These are phyloP conservation scores for Halictus rubicundus DNA, from an alignment of 1,140 invertebrate genomes.

Conservation along the genomic window DNA sequence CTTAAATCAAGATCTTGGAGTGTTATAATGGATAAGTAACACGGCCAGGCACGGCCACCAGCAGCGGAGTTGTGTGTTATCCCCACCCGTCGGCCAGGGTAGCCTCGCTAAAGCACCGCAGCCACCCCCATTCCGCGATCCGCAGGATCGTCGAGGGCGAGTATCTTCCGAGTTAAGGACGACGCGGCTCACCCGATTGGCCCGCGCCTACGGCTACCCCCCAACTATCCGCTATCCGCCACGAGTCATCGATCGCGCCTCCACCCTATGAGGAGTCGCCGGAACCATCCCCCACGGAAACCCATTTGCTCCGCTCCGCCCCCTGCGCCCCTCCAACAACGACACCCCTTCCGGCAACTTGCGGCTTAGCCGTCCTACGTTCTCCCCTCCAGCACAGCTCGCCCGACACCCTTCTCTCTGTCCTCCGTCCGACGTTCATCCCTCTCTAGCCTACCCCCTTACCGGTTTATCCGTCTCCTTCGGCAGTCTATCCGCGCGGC, in stretches of 20 bases:
- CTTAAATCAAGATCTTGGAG: slow-evolving; percentile 82
- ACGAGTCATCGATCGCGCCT: slow-evolving; percentile 73
- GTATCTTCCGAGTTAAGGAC: slow-evolving; percentile 74
- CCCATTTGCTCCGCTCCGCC: slow-evolving; percentile 67
- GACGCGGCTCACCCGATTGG: slow-evolving; percentile 67
- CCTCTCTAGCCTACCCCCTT: slow-evolving; percentile 29
- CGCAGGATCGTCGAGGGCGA: slow-evolving; percentile 61
- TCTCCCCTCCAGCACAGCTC: background rate
- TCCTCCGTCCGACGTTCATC: slow-evolving; percentile 36
- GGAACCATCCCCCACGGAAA: slow-evolving; percentile 62
- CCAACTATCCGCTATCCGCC: slow-evolving; percentile 54
- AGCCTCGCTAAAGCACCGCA: slow-evolving; percentile 41
- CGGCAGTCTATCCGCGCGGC: slow-evolving; percentile 29
- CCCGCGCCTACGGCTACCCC: slow-evolving; percentile 67
- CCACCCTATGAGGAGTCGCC: slow-evolving; percentile 71
- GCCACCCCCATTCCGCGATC: slow-evolving; percentile 39
- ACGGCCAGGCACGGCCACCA: slow-evolving; percentile 75
- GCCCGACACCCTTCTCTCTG: slow-evolving; percentile 38
- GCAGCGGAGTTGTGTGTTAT: slow-evolving; percentile 57
- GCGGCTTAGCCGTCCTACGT: slow-evolving; percentile 57
- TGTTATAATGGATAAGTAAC: slow-evolving; percentile 82
- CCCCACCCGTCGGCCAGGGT: slow-evolving; percentile 40
- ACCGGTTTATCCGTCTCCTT: slow-evolving; percentile 21
- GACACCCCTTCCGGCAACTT: slow-evolving; percentile 63
- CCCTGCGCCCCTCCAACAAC: slow-evolving; percentile 57